These are phyloP conservation scores for Merluccius polli DNA, from an alignment of 2,797 vertebrate species.

Conservation along the genomic window DNA sequence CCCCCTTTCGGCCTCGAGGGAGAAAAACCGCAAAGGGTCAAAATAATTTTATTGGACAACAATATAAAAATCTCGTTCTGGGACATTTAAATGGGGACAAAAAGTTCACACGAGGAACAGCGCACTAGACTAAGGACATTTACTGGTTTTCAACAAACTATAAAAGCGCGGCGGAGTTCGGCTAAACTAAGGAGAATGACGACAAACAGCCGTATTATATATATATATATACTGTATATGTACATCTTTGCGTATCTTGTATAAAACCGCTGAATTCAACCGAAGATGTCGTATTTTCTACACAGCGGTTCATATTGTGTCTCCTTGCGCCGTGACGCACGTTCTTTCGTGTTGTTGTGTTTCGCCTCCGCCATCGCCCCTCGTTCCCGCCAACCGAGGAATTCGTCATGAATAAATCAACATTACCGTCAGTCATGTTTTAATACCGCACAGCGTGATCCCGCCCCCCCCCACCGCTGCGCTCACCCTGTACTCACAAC, in stretches of 20 bases:
- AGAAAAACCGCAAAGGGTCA: conserved; percentile 63
- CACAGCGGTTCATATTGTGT: no score
- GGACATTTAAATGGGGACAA: background rate
- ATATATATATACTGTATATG: no score
- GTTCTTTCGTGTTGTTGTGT: no score
- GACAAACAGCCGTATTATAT: no score
- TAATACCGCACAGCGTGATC: background rate
- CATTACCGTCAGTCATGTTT: background rate
- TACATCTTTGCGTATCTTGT: background rate
- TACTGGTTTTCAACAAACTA: background rate
- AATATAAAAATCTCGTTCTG: background rate
- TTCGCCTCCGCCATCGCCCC: background rate
- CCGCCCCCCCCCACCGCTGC: background rate
- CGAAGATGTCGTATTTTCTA: background rate
- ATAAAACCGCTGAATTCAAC: no score
- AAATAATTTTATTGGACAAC: conserved; percentile 32
- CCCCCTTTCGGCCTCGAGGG: conserved; percentile 60
- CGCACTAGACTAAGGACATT: background rate
- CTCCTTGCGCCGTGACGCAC: no score
- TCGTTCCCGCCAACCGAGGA: background rate
- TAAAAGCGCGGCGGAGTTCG: background rate
- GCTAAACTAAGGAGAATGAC: no score
- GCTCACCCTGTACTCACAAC: conserved; percentile 27
- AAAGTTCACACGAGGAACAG: background rate
- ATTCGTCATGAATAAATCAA: background rate